phyloP scores from a whole-genome alignment of 2,797 vertebrate species.

The Ataeniobius toweri region DNA sequence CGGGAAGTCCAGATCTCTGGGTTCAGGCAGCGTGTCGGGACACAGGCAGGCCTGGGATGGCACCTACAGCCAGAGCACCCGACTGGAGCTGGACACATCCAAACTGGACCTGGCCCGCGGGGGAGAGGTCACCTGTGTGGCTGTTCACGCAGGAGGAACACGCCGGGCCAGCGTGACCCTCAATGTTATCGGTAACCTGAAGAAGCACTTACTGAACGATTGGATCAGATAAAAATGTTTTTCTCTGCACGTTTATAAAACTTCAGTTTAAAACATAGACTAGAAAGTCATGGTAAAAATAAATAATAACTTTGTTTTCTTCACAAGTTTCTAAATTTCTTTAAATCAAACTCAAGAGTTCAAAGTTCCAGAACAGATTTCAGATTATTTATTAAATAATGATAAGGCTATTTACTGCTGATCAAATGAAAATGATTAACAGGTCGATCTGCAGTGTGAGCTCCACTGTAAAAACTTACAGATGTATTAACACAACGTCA shows the following conservation, averaged over 20 bases:
- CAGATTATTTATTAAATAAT: no score
- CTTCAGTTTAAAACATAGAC: no score
- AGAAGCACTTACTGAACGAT: not conserved
- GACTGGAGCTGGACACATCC: constrained; percentile 64
- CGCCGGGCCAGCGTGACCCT: constrained; percentile 64
- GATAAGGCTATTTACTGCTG: no score
- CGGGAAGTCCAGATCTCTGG: constrained; percentile 56
- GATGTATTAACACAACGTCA: no score
- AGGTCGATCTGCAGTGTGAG: no score
- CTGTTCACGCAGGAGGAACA: constrained; percentile 72
- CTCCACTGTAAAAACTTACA: no score
- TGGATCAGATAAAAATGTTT: not conserved
- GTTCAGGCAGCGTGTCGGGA: constrained; percentile 71
- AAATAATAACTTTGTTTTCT: no score
- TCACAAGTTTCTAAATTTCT: no score
- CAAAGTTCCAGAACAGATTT: no score
- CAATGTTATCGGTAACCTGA: constrained; percentile 79
- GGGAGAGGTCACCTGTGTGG: constrained; percentile 79
- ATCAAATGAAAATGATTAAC: no score
- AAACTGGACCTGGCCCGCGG: constrained; percentile 73
- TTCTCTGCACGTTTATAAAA: not conserved
- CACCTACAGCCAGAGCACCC: constrained; percentile 80
- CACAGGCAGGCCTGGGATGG: constrained; percentile 81
- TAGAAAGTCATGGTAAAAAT: no score
- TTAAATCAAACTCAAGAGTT: no score